Conservation (phyloP, 2,888 invertebrate species). For the Sericinus montela region DNA sequence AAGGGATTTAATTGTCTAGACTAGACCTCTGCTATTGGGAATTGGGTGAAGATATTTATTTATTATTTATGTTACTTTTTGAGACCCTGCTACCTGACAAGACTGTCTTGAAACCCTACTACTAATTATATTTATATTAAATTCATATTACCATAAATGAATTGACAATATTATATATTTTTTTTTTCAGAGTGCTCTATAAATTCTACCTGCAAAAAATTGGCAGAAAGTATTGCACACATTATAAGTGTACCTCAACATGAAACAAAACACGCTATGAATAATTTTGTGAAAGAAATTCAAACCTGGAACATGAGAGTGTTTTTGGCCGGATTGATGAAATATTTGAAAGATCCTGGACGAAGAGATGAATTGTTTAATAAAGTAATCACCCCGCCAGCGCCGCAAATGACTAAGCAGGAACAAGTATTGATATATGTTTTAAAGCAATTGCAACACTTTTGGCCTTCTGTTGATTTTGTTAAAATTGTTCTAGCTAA, state of each 20-base stretch:
- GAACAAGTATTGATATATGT: conserved; percentile 59
- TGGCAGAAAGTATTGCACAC: conserved; percentile 40
- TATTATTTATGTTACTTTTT: no score
- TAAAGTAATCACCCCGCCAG: conserved; percentile 38
- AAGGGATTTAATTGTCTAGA: no score
- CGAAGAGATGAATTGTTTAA: conserved; percentile 51
- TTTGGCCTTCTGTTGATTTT: conserved; percentile 33
- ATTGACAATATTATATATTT: conserved; percentile 1
- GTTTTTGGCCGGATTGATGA: conserved; percentile 46
- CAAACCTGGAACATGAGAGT: conserved; percentile 35
- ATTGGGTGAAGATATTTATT: no score
- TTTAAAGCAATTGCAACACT: conserved; percentile 37
- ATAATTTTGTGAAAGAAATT: conserved; percentile 45
- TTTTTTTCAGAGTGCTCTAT: conserved; percentile 43
- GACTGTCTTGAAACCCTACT: no score
- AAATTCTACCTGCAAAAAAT: conserved; percentile 33
- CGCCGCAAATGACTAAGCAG: conserved; percentile 57
- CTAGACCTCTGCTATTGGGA: no score
- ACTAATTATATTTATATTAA: no score
- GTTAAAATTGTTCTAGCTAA: conserved; percentile 41
- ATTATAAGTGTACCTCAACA: conserved; percentile 36
- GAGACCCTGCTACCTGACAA: no score
- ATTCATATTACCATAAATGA: no score
- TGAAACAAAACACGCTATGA: conserved; percentile 38
- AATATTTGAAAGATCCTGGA: conserved; percentile 45